phyloP scores from a whole-genome alignment of 2,113 vertebrate species.

The Ctenomys sociabilis region DNA sequence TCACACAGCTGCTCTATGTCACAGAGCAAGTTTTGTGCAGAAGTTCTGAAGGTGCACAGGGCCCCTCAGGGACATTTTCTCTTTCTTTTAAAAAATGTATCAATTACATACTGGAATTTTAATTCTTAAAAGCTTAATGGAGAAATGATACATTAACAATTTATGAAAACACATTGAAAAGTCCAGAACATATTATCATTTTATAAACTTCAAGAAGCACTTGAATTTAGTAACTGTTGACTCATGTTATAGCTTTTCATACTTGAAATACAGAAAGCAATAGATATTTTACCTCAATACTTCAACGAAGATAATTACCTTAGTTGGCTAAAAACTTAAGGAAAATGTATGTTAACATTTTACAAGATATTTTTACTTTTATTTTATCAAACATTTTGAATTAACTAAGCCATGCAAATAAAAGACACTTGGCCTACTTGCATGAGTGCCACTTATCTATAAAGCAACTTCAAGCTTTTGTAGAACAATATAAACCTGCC shows the following conservation, averaged over 20 bases:
- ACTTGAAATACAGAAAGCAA: background rate
- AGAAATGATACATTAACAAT: background rate
- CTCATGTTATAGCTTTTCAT: background rate
- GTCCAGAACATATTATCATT: background rate
- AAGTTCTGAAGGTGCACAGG: background rate
- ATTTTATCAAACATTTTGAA: background rate
- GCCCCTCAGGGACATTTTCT: background rate
- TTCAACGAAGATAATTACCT: background rate
- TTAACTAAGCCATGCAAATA: background rate
- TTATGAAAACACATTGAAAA: background rate
- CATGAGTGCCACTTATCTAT: background rate
- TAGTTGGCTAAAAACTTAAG: background rate
- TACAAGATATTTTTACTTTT: background rate
- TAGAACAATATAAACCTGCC: background rate
- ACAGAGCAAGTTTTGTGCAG: background rate
- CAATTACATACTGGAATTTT: background rate
- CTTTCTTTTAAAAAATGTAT: background rate
- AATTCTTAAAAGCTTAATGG: background rate
- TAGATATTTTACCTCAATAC: background rate
- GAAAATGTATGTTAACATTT: background rate
- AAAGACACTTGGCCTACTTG: background rate
- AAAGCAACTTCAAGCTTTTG: background rate
- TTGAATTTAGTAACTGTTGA: background rate
- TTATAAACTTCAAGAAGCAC: background rate
- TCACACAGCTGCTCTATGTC: background rate